phyloP scores from a whole-genome alignment of 2,888 invertebrate species.

The Steromphala cineraria region DNA sequence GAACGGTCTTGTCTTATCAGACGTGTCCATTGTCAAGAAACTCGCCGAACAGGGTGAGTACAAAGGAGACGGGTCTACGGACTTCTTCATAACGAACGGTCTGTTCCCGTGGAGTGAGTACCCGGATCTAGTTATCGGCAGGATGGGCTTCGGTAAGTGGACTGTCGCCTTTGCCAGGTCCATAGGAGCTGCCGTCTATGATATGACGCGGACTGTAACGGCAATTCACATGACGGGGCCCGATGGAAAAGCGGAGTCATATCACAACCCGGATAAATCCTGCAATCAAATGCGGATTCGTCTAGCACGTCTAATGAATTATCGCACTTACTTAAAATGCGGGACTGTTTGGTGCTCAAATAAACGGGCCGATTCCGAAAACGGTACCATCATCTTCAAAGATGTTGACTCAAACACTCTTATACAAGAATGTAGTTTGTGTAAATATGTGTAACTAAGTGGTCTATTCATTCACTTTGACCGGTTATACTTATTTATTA shows the following conservation, averaged over 20 bases:
- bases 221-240: constrained; percentile 34
- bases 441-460: background rate
- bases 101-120: constrained; percentile 36
- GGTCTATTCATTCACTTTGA: too few species aligned
- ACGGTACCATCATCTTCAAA: background rate
- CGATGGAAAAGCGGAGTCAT: constrained; percentile 22
- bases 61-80: constrained; percentile 31
- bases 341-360: background rate
- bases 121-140: constrained; percentile 30
- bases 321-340: background rate
- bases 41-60: background rate
- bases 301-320: too few species aligned
- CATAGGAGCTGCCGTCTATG: constrained; percentile 26
- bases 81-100: constrained; percentile 34
- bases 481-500: too few species aligned
- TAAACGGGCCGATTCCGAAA: background rate
- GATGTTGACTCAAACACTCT: background rate
- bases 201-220: constrained; percentile 24
- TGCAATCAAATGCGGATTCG: constrained; percentile 23
- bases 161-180: constrained; percentile 29
- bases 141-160: constrained; percentile 37
- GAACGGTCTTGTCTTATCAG: background rate
- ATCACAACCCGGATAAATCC: background rate
- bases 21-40: background rate
- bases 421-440: background rate